Evolutionary conservation across 2,113 vertebrate genomes (phyloP), one percentile per base, ranked within the genome.

Genomic region (Dipodomys merriami): DNA sequence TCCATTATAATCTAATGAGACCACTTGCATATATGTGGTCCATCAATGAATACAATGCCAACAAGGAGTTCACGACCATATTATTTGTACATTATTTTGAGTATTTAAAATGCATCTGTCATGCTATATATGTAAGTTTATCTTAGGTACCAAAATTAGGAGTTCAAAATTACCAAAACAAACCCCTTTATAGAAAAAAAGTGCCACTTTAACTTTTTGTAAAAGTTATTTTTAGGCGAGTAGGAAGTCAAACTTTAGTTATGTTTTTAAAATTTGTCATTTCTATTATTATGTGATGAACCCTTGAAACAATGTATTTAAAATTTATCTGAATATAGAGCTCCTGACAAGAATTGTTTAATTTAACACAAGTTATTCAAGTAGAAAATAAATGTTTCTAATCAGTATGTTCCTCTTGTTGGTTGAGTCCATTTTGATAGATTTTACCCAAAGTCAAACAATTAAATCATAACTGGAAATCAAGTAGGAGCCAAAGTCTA

Each of bases 331-430:
- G 67, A 60, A 85, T 44, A 19, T n/a, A 81, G 49, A 88, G 25
- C 27, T 86, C 60, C 53, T 86, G 57, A 46, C 3, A 83, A 85
- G 57, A 85, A 22, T 67, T 83, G 12, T 74, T 86, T 44, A 74
- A n/a, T 64, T 83, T 69, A 65, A 60, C 16, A 80, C 29, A 92
- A 95, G 49, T 83, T 71, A 69, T 62, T 88, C 60, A 77, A 64
- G 64, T 8, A 7, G 35, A 33, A 30, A 81, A 71, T 71, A 85
- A 90, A 33, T 25, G 19, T 67, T 95, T 91, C 39, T 93, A 35
- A 72, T 73, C 10, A 69, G 13, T 78, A 62, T 35, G 3, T 83
- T 94, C 35, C 87, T 78, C 30, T 3, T 74, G 46, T 18, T 57
- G 33, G 7, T 33, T 65, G 53, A 85, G 60, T 86, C 19, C 30